Conservation (phyloP, 2,797 vertebrate species). For the Pelobates cultripes region DNA sequence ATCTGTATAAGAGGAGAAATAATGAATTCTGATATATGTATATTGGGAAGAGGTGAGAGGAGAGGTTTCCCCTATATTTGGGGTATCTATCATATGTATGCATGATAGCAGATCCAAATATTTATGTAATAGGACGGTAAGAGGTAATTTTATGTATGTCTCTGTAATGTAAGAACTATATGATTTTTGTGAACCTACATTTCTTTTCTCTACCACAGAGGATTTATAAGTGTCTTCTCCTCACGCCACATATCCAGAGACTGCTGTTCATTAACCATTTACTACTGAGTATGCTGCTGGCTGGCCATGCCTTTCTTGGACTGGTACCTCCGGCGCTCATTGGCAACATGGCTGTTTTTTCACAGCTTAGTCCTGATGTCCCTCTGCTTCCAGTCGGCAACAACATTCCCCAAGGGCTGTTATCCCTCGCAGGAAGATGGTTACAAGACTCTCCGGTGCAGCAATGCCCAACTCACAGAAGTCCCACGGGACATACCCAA, state of each 20-base stretch:
- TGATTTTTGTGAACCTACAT: too few relatives aligned
- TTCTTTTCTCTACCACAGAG: conserved; percentile 20
- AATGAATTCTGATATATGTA: too few relatives aligned
- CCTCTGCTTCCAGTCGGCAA: conserved; percentile 75
- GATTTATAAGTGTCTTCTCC: neutral
- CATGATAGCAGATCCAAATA: too few relatives aligned
- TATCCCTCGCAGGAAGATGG: conserved; percentile 86
- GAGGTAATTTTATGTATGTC: too few relatives aligned
- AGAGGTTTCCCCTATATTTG: too few relatives aligned
- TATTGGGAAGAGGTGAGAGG: too few relatives aligned
- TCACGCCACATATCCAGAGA: neutral
- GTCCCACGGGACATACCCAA: conserved; percentile 92
- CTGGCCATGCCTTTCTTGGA: conserved; percentile 71
- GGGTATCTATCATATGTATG: too few relatives aligned
- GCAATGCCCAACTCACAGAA: conserved; percentile 84
- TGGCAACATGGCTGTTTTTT: conserved; percentile 81
- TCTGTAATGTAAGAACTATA: too few relatives aligned
- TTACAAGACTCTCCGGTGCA: conserved; percentile 91
- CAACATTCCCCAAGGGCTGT: conserved; percentile 86
- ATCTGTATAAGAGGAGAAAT: too few relatives aligned
- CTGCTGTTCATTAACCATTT: conserved; percentile 16
- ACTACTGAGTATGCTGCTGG: conserved; percentile 68
- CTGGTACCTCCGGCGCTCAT: conserved; percentile 75
- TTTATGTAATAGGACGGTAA: too few relatives aligned
- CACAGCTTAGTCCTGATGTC: conserved; percentile 86